These are phyloP conservation scores for Elaeidobius kamerunicus DNA, from an alignment of 2,888 invertebrate species.

Conservation along the genomic window DNA sequence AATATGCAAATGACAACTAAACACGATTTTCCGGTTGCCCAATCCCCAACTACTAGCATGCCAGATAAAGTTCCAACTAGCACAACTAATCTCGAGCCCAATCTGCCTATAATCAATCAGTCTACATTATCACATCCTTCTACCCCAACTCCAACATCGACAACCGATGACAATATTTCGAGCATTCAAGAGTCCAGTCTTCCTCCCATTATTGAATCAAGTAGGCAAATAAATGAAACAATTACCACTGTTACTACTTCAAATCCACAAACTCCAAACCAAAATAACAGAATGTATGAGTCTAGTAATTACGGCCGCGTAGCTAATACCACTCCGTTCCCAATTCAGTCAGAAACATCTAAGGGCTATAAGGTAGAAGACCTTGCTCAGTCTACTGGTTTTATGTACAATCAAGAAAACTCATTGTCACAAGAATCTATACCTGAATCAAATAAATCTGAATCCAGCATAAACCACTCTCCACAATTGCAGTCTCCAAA, in stretches of 20 bases:
- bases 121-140: slow-evolving; percentile 48
- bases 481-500: slow-evolving; percentile 36
- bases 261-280: slow-evolving; percentile 52
- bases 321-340: slow-evolving; percentile 49
- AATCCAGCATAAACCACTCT: slow-evolving; percentile 35
- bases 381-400: slow-evolving; percentile 41
- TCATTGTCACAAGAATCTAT: slow-evolving; percentile 45
- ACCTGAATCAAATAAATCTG: slow-evolving; percentile 41
- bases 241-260: slow-evolving; percentile 44
- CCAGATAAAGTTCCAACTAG: slow-evolving; percentile 49
- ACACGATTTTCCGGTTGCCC: slow-evolving; percentile 41
- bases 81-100: slow-evolving; percentile 45
- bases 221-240: slow-evolving; percentile 44
- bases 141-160: slow-evolving; percentile 49
- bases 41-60: slow-evolving; percentile 46
- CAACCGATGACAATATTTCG: slow-evolving; percentile 48
- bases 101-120: slow-evolving; percentile 39
- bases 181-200: slow-evolving; percentile 47
- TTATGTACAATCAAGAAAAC: slow-evolving; percentile 44
- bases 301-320: slow-evolving; percentile 49
- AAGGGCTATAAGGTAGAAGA: slow-evolving; percentile 50
- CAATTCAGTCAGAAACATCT: slow-evolving; percentile 39
- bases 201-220: slow-evolving; percentile 45
- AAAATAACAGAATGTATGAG: slow-evolving; percentile 43
- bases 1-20: slow-evolving; percentile 34